These are phyloP conservation scores for Drosophila demipolita DNA, from an alignment of 2,888 invertebrate genomes.

Conservation along the genomic window DNA sequence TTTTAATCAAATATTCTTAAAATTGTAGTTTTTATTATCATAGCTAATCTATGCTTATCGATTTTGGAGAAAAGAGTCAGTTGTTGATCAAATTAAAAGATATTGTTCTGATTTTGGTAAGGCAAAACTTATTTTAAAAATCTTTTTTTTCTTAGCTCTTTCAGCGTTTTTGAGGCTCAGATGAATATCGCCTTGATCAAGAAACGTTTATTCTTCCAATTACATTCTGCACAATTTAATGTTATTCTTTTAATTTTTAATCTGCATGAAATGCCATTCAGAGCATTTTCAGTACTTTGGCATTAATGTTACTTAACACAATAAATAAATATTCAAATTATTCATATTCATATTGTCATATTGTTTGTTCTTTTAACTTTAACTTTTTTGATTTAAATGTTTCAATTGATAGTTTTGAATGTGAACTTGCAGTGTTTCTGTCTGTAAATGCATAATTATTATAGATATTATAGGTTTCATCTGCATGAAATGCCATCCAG, in stretches of 20 bases:
- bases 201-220: not conserved
- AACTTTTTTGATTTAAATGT: too few species aligned
- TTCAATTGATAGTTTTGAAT: too few species aligned
- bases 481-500: not conserved
- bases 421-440: not conserved
- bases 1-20: not conserved
- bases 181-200: not conserved
- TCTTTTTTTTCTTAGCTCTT: not conserved
- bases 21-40: accelerated
- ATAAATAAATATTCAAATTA: not conserved
- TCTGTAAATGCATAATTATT: not conserved
- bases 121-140: not conserved
- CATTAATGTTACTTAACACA: not conserved
- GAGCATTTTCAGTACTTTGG: too few species aligned
- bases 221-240: not conserved
- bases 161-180: not conserved
- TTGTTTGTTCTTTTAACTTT: not conserved
- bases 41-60: not conserved
- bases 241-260: not conserved
- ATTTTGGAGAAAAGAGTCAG: not conserved
- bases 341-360: not conserved
- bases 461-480: not conserved
- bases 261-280: not conserved
- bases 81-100: not conserved
- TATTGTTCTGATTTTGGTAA: not conserved